A percentile compares a stretch with the other conserved stretches of the same genome.
Evolutionary conservation across 2,797 vertebrate species (phyloP).

Genomic region (Uromys caudimaculatus): DNA sequence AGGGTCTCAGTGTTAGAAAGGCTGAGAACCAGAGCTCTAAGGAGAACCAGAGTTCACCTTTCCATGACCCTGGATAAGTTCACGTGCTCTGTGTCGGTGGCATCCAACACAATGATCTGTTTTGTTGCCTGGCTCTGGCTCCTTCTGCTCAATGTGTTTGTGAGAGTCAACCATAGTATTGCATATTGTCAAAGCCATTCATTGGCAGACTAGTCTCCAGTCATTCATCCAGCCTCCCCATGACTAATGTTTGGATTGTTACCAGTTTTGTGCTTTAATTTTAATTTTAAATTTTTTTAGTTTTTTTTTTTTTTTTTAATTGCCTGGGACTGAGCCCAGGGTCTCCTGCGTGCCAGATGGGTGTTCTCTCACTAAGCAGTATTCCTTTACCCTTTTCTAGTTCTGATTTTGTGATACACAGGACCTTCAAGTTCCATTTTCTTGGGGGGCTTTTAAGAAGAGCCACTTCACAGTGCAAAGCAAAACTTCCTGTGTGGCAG

Average conservation of each 20-base stretch:
- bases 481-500: background rate
- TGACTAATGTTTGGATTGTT: background rate
- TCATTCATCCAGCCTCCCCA: background rate
- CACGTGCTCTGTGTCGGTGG: background rate
- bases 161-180: background rate
- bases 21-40: background rate
- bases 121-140: background rate
- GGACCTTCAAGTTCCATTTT: background rate
- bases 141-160: background rate
- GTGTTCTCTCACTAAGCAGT: background rate
- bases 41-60: background rate
- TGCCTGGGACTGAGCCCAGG: background rate
- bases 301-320: background rate
- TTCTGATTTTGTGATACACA: background rate
- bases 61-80: background rate
- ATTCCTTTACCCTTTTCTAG: background rate
- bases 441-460: background rate
- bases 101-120: background rate
- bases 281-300: background rate
- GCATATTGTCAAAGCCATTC: accelerated
- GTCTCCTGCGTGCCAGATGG: background rate
- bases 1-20: background rate
- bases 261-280: background rate
- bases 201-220: background rate
- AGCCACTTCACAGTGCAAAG: background rate